Base-by-base conservation (phyloP, 92 coral and sea anemone genomes). In the Porites divaricata region DNA sequence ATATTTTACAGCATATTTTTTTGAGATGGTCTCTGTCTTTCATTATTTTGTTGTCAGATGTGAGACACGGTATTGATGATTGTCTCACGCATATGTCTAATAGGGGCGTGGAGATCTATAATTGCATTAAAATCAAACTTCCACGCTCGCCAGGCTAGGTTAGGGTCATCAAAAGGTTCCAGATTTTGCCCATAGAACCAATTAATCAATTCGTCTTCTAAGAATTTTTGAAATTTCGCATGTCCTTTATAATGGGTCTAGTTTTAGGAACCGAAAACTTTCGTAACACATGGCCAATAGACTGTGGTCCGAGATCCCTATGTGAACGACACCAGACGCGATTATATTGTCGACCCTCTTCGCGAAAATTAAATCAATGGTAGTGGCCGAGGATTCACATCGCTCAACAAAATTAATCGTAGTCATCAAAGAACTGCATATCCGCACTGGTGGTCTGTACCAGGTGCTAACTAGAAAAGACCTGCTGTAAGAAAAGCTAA, bases 221-320 rank as follows among this genome's bases (percentile, higher is more conserved):
- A 49, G 49, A 52, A 48, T 48, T 21, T 17, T 72, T 72, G 19
- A 23, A 72, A 48, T 45, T 49, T 72, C 58, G 45, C 13, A 72
- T 20, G 45, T 72, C 77, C n/a, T 70, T 81, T 63, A 70, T 63
- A 1, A 25, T 72, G 48, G 71, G 74, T 12, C 35, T 25, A 41
- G 49, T 22, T 85, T 56, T 85, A 15, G 86, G 85, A 9, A 72
- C 8, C 24, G 28, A 21, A 51, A 52, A 72, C 76, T 88, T 88
- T 78, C 92, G 35, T 24, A 83, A 69, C 12, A 67, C 79, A 83
- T 26, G 83, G n/a, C n/a, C 11, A 88, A 72, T 69, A 88, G 63
- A 78, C 86, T 90, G 68, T 90, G 90, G 68, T 90, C 93, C 19
- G 93, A 90, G 16, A 90, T 86, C 9, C 93, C 88, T 2, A 76